phyloP scores from a whole-genome alignment of 2,888 invertebrate genomes.

The Penaeus monodon region DNA sequence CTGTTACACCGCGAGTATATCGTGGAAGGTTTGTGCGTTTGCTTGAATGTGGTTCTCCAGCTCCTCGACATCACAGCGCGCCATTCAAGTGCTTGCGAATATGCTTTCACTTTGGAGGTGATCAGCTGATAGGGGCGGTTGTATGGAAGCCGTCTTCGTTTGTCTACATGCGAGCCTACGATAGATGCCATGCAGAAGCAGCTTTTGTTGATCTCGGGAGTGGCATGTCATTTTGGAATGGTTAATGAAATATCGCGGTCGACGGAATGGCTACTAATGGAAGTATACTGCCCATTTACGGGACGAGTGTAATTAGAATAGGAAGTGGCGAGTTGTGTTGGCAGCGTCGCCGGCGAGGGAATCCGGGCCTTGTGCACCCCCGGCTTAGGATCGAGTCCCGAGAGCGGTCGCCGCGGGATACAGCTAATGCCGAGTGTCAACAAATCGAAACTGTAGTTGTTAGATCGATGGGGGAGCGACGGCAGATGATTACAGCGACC shows the following conservation, averaged over 20 bases:
- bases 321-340: conserved; percentile 21
- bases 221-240: conserved; percentile 18
- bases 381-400: conserved; percentile 1
- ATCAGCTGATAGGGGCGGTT: too few species aligned
- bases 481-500: conserved; percentile 21
- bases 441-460: conserved; percentile 54
- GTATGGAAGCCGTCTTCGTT: too few species aligned
- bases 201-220: too few species aligned
- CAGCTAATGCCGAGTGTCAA: conserved; percentile 43
- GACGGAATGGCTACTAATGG: conserved; percentile 38
- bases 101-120: too few species aligned
- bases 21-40: too few species aligned
- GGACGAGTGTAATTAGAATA: conserved; percentile 37
- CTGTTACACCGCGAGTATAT: not conserved
- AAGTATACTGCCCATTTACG: conserved; percentile 39
- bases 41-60: too few species aligned
- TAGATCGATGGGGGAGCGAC: conserved; percentile 33
- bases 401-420: conserved; percentile 10
- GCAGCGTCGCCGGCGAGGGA: not conserved
- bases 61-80: too few species aligned
- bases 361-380: not conserved
- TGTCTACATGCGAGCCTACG: too few species aligned
- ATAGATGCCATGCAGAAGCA: too few species aligned
- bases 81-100: too few species aligned
- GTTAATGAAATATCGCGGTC: conserved; percentile 26